Base-by-base conservation (phyloP, 2,888 invertebrate species). In the Eilema depressum region DNA sequence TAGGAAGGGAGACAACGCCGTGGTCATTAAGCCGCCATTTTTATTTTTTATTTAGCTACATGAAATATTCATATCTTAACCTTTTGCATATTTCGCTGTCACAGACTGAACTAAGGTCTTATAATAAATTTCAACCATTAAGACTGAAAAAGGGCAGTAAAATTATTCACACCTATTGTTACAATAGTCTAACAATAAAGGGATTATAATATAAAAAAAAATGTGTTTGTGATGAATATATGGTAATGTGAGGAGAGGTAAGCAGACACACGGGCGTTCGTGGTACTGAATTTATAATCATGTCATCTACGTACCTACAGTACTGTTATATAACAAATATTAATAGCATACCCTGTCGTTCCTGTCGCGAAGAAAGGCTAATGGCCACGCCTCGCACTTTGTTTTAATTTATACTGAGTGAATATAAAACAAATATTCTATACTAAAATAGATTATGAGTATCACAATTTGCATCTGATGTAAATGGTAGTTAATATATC, bases 251-350 rank as follows among this genome's bases (percentile, higher is more conserved):
- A 71, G 53, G 75, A 73, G 66, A 74, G 75, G 76, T 87, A 88
- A 70, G 87, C 88, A 74, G 66, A 70, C 81, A 79, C 90, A 89
- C 88, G 89, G 53, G 60, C 82, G 80, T 20, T 69, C 89, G 87
- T 89, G 90, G 80, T 77, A 61, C 20, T 73, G 88, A 86, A 89
- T 89, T 79, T 70, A 80, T 86, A 86, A 86, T 86, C 80, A 81
- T 81, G 71, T 71, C 75, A 74, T 83, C 79, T 79, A 71, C 75
- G 76, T 79, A n/a, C n/a, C n/a, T n/a, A n/a, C n/a, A n/a, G n/a
- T n/a, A 80, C 60, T 66, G 30, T 61, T 70, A 61, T 68, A 69
- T 61, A 67, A 56, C 63, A 61, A 23, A 61, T 57, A 60, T 66
- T 47, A 26, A 26, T 37, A 65, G 28, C 47, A 47, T 28, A n/a